Evolutionary conservation across 2,888 invertebrate species (phyloP).

Genomic region (Synergus gifuensis): DNA sequence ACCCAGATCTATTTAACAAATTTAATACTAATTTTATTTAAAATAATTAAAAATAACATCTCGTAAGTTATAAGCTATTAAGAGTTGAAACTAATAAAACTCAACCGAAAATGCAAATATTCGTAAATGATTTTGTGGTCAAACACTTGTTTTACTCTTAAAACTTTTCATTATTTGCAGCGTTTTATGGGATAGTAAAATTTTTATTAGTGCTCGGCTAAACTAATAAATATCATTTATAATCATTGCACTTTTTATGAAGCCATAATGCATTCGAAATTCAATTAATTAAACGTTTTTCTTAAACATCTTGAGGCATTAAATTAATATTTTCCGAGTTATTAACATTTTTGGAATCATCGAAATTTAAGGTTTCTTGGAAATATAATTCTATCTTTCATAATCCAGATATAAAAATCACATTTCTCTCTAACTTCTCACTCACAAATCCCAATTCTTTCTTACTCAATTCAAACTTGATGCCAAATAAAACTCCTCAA

Average conservation of each 20-base stretch:
- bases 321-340: no score
- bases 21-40: no score
- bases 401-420: no score
- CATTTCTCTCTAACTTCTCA: no score
- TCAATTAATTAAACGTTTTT: no score
- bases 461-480: background rate
- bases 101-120: background rate
- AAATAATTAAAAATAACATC: background rate
- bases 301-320: no score
- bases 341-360: no score
- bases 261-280: no score
- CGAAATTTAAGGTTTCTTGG: no score
- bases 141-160: background rate
- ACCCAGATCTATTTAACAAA: no score
- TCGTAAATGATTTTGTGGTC: background rate
- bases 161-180: background rate
- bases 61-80: background rate
- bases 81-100: background rate
- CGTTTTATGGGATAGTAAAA: background rate
- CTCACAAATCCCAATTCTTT: background rate
- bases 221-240: background rate
- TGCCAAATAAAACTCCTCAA: background rate
- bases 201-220: background rate
- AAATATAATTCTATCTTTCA: no score
- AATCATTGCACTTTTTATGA: background rate